A percentile compares a stretch with the other conserved stretches of the same genome.
These are phyloP conservation scores for Sebastes jordani DNA, from an alignment of 2,797 vertebrate genomes.

Conservation along the genomic window DNA sequence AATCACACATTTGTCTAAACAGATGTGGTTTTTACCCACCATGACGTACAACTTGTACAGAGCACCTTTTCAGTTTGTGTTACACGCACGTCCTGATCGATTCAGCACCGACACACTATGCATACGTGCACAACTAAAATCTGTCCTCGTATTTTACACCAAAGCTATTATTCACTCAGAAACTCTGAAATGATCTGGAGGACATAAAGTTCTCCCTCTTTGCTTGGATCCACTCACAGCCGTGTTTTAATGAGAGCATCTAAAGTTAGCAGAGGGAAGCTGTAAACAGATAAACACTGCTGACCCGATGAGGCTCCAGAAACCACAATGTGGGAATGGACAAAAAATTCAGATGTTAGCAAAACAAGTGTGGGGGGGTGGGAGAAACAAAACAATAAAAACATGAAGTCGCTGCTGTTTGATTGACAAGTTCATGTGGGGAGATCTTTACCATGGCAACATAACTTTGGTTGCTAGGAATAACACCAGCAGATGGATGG, in stretches of 20 bases:
- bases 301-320: constrained; percentile 35
- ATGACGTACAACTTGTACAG: constrained; percentile 35
- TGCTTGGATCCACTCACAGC: constrained; percentile 19
- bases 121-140: neutral
- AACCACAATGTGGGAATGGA: constrained; percentile 12
- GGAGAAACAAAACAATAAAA: constrained; percentile 33
- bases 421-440: constrained; percentile 91
- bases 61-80: constrained; percentile 44
- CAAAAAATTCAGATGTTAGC: constrained; percentile 21
- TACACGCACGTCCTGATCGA: constrained; percentile 10
- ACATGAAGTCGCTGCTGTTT: constrained; percentile 56
- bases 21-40: constrained; percentile 70
- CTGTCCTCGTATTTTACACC: neutral
- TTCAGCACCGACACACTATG: neutral
- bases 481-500: constrained; percentile 89
- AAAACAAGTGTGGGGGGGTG: neutral
- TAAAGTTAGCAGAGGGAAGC: constrained; percentile 56
- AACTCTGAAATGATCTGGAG: neutral
- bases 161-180: constrained; percentile 6
- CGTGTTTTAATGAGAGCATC: constrained; percentile 26
- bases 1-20: constrained; percentile 76
- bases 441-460: constrained; percentile 84
- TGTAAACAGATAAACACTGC: constrained; percentile 64
- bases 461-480: constrained; percentile 88
- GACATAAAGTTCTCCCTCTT: constrained; percentile 6